Evolutionary conservation across 2,797 vertebrate species (phyloP).

Genomic region (Cossypha niveicapilla): DNA sequence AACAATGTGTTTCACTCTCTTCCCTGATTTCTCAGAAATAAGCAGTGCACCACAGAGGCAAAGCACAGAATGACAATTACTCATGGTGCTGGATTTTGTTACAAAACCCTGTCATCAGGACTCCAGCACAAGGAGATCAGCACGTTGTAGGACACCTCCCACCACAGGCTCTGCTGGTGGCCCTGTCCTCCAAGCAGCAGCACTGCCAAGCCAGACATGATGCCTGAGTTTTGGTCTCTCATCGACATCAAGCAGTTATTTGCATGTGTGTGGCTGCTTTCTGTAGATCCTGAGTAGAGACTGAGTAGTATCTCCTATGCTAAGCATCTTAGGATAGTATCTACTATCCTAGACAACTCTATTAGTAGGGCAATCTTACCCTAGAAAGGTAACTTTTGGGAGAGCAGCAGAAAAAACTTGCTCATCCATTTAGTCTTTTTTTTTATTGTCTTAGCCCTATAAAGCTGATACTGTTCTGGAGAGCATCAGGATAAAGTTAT

Average conservation of each 20-base stretch:
- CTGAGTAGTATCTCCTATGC: background rate
- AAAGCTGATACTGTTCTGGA: background rate
- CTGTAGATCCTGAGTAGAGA: background rate
- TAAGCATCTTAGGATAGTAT: background rate
- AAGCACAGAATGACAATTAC: background rate
- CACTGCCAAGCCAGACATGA: background rate
- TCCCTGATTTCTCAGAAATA: background rate
- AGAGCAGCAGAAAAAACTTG: background rate
- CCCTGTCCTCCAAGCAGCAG: background rate
- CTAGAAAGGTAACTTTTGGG: rapidly evolving
- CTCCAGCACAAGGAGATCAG: background rate
- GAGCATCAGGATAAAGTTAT: background rate
- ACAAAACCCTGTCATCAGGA: background rate
- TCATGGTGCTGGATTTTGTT: background rate
- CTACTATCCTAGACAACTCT: background rate
- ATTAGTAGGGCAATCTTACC: background rate
- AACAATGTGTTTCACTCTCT: background rate
- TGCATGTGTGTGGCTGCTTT: background rate
- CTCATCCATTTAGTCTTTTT: background rate
- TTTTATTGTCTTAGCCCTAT: background rate
- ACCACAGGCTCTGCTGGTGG: background rate
- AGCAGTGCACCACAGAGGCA: background rate
- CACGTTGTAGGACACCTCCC: background rate
- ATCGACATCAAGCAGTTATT: rapidly evolving
- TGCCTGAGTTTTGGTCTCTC: background rate